Evolutionary conservation across 2,888 invertebrate genomes (phyloP).

Genomic region (Palloptera scutellata): DNA sequence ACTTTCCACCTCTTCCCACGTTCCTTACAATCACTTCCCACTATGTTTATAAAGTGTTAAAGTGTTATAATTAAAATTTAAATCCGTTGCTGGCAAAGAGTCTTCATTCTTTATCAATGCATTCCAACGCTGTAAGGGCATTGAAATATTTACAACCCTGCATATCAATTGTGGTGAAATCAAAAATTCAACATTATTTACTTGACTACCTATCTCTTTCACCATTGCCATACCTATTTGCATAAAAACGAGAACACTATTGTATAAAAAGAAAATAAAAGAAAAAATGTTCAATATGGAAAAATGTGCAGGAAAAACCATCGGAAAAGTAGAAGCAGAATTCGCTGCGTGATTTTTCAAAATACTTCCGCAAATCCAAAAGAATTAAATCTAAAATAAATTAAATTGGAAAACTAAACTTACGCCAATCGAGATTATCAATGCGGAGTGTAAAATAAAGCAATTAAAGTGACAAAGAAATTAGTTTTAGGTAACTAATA

Average conservation of each 20-base stretch:
- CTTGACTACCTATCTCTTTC: not conserved
- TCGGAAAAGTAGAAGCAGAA: not conserved
- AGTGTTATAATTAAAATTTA: too few relatives aligned
- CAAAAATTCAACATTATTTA: not conserved
- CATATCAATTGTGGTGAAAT: not conserved
- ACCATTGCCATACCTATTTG: not conserved
- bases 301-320: constrained; percentile 9
- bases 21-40: too few relatives aligned
- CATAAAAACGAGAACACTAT: not conserved
- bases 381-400: not conserved
- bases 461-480: too few relatives aligned
- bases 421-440: too few relatives aligned
- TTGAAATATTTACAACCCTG: not conserved
- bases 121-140: too few relatives aligned
- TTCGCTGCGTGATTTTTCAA: constrained; percentile 1
- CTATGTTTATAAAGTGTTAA: too few relatives aligned
- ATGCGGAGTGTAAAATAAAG: too few relatives aligned
- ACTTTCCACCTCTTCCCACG: too few relatives aligned
- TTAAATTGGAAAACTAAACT: not conserved
- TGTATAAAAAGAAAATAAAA: not conserved
- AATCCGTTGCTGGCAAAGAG: too few relatives aligned
- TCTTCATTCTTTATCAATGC: too few relatives aligned
- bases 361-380: not conserved
- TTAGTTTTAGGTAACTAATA: too few relatives aligned
- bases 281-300: constrained; percentile 18